Base-by-base conservation (phyloP, 2,888 invertebrate genomes). In the Perizoma affinitatum region DNA sequence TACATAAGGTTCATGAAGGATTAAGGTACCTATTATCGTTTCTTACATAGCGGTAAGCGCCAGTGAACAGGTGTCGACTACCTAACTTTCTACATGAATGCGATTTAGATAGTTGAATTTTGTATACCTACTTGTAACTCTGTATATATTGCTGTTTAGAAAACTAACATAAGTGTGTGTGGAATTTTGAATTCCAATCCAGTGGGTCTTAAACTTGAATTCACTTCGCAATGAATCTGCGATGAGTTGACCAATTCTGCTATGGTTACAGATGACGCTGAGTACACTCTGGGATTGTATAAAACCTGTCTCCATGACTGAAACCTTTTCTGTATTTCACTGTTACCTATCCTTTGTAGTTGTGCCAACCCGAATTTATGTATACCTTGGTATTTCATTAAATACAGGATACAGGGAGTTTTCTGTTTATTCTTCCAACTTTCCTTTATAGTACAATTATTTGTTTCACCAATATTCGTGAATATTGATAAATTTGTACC, bases 341-440 rank as follows among this genome's bases (percentile, higher is more conserved):
- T 83, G 85, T 89, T 87, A 22, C 22, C 22, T 22, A 83, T 84
- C 84, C 78, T 81, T 84, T 83, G 83, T 90, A 88, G 89, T 88
- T 88, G 89, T 90, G 90, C 88, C 90, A 90, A 90, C 84, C 90
- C 90, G 90, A 90, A 90, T 90, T 90, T 90, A 87, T 83, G 86
- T 88, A 80, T 44, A 44, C 6, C n/a, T 88, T 22, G 7, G 38
- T 38, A 79, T 89, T 90, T 88, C 90, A 90, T 90, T 78, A 87
- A 89, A 90, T 89, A 22, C 22, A 90, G 73, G 86, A 85, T 86
- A 78, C 80, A 80, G 7, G 6, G 38, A 65, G 50, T 59, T 52
- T 41, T 65, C 43, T 60, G 60, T 65, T 68, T 50, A 61, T 66
- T 68, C 54, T 51, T 36, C 51, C 54, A 33, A 34, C 42, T 42